phyloP scores from a whole-genome alignment of 1,140 invertebrate species.

The Cyclina sinensis region DNA sequence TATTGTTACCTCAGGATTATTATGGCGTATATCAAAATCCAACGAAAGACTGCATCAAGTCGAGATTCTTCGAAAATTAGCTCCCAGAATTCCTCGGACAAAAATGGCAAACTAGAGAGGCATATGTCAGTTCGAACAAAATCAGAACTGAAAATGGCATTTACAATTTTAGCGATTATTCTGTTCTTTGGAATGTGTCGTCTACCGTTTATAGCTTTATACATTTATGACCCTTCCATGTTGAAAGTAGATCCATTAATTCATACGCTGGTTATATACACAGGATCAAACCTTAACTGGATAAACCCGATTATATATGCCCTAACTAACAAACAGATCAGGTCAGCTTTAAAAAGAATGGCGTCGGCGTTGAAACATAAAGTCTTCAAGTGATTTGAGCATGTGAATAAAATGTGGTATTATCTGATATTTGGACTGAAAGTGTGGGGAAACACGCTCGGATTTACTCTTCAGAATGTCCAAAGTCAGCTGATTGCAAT shows the following conservation, averaged over 20 bases:
- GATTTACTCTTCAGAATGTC: too few species aligned
- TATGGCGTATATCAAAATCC: conserved; percentile 14
- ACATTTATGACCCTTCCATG: conserved; percentile 64
- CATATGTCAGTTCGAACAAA: not conserved
- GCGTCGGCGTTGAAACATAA: not conserved
- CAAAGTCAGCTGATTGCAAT: too few species aligned
- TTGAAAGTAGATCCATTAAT: conserved; percentile 49
- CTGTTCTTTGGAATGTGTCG: conserved; percentile 43
- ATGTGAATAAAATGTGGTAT: too few species aligned
- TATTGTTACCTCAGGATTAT: conserved; percentile 52
- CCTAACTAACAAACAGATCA: conserved; percentile 44
- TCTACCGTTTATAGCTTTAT: conserved; percentile 60
- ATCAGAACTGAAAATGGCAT: conserved; percentile 55
- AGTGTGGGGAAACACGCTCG: too few species aligned
- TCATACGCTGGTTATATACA: conserved; percentile 60
- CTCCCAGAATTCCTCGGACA: not conserved
- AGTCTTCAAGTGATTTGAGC: not conserved
- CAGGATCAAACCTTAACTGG: conserved; percentile 55
- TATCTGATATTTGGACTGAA: too few species aligned
- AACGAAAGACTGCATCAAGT: not conserved
- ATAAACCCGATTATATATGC: conserved; percentile 64
- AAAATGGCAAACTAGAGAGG: not conserved
- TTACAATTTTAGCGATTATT: conserved; percentile 60
- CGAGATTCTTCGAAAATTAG: not conserved
- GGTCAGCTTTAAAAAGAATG: conserved; percentile 6